A percentile compares a stretch with the other conserved stretches of the same genome.
Evolutionary conservation across 2,888 invertebrate genomes (phyloP).

Genomic region (Horisme vitalbata): DNA sequence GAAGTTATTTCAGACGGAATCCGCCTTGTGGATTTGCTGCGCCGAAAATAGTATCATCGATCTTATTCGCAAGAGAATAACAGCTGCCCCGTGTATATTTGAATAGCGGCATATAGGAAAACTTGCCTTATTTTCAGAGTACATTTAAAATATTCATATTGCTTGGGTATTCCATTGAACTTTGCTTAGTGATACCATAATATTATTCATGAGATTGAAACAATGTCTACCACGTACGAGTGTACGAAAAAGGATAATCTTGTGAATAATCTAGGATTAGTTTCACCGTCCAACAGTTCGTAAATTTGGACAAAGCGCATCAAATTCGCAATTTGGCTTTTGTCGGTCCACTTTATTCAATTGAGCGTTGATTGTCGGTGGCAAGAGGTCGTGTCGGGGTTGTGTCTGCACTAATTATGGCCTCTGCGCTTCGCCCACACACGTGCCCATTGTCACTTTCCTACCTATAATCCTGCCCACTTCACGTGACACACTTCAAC

Average conservation of each 20-base stretch:
- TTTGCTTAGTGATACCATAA: neutral
- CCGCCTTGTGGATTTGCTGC: slow-evolving; percentile 73
- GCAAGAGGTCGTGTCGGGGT: slow-evolving; percentile 76
- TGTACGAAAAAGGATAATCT: neutral
- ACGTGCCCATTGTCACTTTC: slow-evolving; percentile 55
- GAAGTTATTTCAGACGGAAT: slow-evolving; percentile 76
- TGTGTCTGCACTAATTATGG: slow-evolving; percentile 71
- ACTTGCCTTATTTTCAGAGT: slow-evolving; percentile 49
- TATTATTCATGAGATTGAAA: neutral
- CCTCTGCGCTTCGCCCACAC: slow-evolving; percentile 69
- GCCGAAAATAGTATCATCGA: slow-evolving; percentile 77
- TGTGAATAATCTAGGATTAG: neutral
- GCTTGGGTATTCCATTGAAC: slow-evolving; percentile 21
- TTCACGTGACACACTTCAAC: slow-evolving; percentile 34
- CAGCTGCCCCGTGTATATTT: slow-evolving; percentile 65
- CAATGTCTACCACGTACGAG: neutral
- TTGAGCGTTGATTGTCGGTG: slow-evolving; percentile 72
- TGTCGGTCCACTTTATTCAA: slow-evolving; percentile 75
- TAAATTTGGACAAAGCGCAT: slow-evolving; percentile 43
- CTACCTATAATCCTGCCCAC: slow-evolving; percentile 44
- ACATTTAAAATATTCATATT: slow-evolving; percentile 48
- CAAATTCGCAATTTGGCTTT: slow-evolving; percentile 58
- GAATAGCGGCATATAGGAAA: slow-evolving; percentile 54
- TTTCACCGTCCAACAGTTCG: too few relatives aligned
- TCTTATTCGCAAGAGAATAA: slow-evolving; percentile 72